phyloP scores from a whole-genome alignment of 35 echinoderm and acorn worm genomes.

The Patiria miniata region DNA sequence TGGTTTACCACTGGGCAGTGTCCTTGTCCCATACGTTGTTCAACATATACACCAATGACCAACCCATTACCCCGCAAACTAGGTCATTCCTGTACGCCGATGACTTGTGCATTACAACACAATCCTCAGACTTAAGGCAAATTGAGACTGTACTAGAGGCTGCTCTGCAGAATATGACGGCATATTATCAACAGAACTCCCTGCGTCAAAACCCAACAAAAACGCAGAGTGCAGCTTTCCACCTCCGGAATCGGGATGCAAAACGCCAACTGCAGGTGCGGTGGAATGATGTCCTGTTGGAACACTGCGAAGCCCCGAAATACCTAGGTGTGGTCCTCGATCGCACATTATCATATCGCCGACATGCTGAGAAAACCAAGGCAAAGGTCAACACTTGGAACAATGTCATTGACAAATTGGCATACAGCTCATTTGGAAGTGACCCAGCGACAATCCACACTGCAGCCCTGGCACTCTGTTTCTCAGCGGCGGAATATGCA shows the following conservation, averaged over 20 bases:
- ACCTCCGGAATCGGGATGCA: constrained; percentile 36
- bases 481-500: constrained; percentile 39
- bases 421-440: background rate
- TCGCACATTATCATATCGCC: background rate
- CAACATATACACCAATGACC: too few relatives aligned
- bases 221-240: constrained; percentile 53
- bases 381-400: background rate
- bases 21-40: too few relatives aligned
- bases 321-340: constrained; percentile 33
- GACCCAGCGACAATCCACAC: constrained; percentile 23
- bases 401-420: background rate
- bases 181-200: constrained; percentile 58
- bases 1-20: too few relatives aligned
- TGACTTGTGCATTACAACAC: background rate
- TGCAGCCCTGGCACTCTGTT: constrained; percentile 29
- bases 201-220: constrained; percentile 63
- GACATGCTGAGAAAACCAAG: constrained; percentile 12
- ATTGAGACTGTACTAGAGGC: background rate
- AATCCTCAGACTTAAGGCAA: background rate
- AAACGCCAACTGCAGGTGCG: constrained; percentile 13
- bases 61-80: too few relatives aligned
- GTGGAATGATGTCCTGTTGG: background rate
- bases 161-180: background rate
- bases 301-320: constrained; percentile 42
- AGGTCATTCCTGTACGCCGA: constrained; percentile 36